phyloP scores from a whole-genome alignment of 2,113 vertebrate species.

The Narcine bancroftii region DNA sequence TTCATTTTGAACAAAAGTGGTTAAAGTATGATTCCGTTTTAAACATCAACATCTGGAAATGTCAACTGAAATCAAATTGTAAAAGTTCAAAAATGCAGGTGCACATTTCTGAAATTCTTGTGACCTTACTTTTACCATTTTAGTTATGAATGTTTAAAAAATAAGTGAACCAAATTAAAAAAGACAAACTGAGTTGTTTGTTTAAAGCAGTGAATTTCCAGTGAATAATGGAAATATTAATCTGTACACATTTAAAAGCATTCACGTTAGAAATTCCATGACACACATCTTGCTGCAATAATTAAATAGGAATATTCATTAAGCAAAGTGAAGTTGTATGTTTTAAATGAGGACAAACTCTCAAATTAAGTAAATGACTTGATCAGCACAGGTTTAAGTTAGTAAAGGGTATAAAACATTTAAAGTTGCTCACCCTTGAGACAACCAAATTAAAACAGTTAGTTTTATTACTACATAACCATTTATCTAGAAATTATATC shows the following conservation, averaged over 20 bases:
- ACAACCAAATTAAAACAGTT: neutral
- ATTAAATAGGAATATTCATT: neutral
- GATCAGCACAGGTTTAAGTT: neutral
- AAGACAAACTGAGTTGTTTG: neutral
- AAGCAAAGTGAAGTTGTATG: neutral
- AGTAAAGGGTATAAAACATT: neutral
- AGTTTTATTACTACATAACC: neutral
- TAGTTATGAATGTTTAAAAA: neutral
- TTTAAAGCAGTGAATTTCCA: neutral
- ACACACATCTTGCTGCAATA: neutral
- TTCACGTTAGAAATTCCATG: slow-evolving; percentile 15
- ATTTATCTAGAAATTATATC: neutral
- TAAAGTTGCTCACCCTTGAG: neutral
- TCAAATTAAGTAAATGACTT: neutral
- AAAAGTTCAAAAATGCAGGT: neutral
- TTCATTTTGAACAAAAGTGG: neutral
- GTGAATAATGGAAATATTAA: neutral
- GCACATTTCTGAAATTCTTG: neutral
- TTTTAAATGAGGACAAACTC: neutral
- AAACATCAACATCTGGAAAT: neutral
- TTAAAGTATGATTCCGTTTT: neutral
- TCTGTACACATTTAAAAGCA: neutral
- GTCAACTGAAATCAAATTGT: neutral
- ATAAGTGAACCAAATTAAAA: neutral
- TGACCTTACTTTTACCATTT: neutral